Evolutionary conservation across 2,888 invertebrate species (phyloP).

Genomic region (Hymenopus coronatus): DNA sequence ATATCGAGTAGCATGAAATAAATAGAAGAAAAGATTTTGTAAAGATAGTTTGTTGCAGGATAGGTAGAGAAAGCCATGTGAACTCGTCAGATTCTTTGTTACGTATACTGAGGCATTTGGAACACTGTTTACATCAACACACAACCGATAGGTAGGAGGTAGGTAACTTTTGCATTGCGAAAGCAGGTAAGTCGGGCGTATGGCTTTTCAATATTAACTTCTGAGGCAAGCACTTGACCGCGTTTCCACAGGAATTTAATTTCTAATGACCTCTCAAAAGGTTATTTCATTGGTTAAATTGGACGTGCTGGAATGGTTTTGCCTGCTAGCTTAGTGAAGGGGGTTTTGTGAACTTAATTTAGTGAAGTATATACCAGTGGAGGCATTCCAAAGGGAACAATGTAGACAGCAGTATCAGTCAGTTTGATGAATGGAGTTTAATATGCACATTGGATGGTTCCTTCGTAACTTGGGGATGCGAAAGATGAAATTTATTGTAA

Average conservation of each 20-base stretch:
- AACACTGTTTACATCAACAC: too few relatives aligned
- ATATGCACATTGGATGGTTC: neutral
- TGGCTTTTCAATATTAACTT: too few relatives aligned
- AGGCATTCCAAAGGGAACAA: neutral
- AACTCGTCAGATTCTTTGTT: too few relatives aligned
- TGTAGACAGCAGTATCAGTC: neutral
- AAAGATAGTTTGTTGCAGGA: too few relatives aligned
- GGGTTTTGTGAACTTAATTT: neutral
- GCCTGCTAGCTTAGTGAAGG: neutral
- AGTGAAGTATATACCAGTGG: neutral
- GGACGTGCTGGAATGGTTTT: neutral
- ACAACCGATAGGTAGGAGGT: too few relatives aligned
- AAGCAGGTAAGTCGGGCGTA: too few relatives aligned
- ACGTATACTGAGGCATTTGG: too few relatives aligned
- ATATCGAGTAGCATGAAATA: too few relatives aligned
- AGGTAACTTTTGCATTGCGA: too few relatives aligned
- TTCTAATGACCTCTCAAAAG: neutral
- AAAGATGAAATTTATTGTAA: conserved; percentile 2
- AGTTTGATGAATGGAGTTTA: conserved; percentile 10
- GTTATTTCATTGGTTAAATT: neutral
- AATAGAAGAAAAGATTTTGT: too few relatives aligned
- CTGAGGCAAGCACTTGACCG: too few relatives aligned
- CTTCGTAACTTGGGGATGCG: neutral
- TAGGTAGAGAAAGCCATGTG: too few relatives aligned
- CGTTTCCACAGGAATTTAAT: neutral